Conservation (phyloP, 1,140 invertebrate species). For the Epicauta chinensis region DNA sequence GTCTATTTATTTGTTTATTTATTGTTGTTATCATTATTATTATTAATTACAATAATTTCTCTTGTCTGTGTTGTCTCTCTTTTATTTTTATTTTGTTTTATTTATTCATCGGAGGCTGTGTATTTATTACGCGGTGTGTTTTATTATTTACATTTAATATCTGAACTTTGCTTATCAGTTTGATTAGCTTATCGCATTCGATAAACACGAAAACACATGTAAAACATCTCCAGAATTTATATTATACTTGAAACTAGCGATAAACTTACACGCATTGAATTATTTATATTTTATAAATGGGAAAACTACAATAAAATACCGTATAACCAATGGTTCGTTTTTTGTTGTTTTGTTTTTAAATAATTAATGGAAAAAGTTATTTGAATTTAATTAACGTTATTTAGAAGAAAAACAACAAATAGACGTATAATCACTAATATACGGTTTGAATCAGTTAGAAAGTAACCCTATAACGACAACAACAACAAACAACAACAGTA, state of each 20-base stretch:
- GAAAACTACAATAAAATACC: background rate
- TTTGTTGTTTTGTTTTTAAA: too few relatives aligned
- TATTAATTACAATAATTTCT: background rate
- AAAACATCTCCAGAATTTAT: conserved; percentile 38
- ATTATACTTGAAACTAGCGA: conserved; percentile 28
- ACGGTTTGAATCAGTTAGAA: conserved; percentile 13
- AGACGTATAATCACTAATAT: conserved; percentile 11
- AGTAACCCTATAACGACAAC: conserved; percentile 7
- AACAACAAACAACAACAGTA: background rate
- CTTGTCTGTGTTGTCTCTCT: background rate
- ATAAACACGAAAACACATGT: conserved; percentile 40
- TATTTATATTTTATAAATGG: conserved; percentile 9
- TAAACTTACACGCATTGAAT: conserved; percentile 26
- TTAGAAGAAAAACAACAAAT: too few relatives aligned
- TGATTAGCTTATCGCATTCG: conserved; percentile 35
- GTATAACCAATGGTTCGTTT: too few relatives aligned
- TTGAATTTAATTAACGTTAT: too few relatives aligned
- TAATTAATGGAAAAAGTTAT: too few relatives aligned
- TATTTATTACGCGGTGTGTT: conserved; percentile 19
- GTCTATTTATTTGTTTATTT: background rate
- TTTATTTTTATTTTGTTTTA: background rate
- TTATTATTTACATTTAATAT: conserved; percentile 34
- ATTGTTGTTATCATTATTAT: background rate
- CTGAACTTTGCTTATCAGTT: conserved; percentile 28
- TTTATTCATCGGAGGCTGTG: conserved; percentile 3